Conservation (phyloP, 2,888 invertebrate species). For the Endomychus coccineus region DNA sequence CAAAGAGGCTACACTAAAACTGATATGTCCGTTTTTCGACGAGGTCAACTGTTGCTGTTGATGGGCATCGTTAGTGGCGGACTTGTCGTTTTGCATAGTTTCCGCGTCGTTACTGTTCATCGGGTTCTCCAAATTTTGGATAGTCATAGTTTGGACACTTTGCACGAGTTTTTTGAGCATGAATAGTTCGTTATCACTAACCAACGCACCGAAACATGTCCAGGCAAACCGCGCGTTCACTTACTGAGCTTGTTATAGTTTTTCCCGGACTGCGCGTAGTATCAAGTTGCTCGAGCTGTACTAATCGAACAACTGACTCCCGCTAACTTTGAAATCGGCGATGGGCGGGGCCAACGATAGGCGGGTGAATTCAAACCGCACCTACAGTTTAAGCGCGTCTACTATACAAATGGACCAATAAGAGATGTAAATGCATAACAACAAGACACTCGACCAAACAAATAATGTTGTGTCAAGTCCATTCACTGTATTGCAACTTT, state of each 20-base stretch:
- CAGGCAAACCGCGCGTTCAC: constrained; percentile 7
- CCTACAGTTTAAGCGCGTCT: constrained; percentile 30
- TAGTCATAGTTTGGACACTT: constrained; percentile 58
- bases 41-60: constrained; percentile 31
- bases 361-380: too few species aligned
- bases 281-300: constrained; percentile 31
- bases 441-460: constrained; percentile 23
- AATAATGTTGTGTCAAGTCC: constrained; percentile 2
- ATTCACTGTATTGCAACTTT: constrained; percentile 1
- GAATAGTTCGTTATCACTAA: constrained; percentile 35
- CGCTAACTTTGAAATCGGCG: constrained; percentile 10
- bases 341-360: constrained; percentile 7
- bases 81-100: constrained; percentile 40
- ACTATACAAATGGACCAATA: constrained; percentile 29
- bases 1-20: constrained; percentile 84
- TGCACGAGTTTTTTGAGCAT: constrained; percentile 56
- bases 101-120: constrained; percentile 38
- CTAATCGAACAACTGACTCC: constrained; percentile 32
- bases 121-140: constrained; percentile 49
- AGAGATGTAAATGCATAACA: constrained; percentile 27
- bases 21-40: constrained; percentile 58
- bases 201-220: constrained; percentile 6
- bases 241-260: too few species aligned
- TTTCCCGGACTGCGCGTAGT: constrained; percentile 22
- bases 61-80: constrained; percentile 44